phyloP scores from a whole-genome alignment of 2,797 vertebrate genomes.

The Sylvia borin region DNA sequence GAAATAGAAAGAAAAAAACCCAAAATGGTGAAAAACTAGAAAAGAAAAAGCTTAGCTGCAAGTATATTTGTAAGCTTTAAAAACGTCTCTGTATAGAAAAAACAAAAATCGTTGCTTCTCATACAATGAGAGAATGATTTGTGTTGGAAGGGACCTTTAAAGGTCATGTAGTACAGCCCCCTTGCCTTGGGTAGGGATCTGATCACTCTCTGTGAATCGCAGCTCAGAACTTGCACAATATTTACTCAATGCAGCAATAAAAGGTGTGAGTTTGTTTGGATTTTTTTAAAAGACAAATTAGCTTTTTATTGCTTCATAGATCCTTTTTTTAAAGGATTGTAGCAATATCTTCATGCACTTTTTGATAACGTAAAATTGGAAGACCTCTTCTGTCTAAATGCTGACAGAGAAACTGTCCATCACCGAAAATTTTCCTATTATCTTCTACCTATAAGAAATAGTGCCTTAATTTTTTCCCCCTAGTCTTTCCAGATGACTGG shows the following conservation, averaged over 20 bases:
- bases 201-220: background rate
- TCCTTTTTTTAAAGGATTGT: background rate
- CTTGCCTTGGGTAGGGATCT: background rate
- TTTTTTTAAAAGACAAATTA: background rate
- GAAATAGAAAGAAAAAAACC: background rate
- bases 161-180: background rate
- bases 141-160: background rate
- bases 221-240: background rate
- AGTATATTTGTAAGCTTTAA: background rate
- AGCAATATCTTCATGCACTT: background rate
- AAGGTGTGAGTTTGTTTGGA: background rate
- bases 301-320: background rate
- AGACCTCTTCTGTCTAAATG: background rate
- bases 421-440: background rate
- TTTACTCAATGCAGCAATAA: background rate
- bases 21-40: fast-evolving
- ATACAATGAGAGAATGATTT: background rate
- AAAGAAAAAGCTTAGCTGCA: background rate
- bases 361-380: background rate
- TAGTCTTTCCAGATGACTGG: background rate
- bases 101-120: background rate
- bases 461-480: background rate
- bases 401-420: background rate
- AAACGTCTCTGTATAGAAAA: background rate
- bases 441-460: background rate